Base-by-base conservation (phyloP, 1,140 invertebrate genomes). In the Eupeodes corollae region DNA sequence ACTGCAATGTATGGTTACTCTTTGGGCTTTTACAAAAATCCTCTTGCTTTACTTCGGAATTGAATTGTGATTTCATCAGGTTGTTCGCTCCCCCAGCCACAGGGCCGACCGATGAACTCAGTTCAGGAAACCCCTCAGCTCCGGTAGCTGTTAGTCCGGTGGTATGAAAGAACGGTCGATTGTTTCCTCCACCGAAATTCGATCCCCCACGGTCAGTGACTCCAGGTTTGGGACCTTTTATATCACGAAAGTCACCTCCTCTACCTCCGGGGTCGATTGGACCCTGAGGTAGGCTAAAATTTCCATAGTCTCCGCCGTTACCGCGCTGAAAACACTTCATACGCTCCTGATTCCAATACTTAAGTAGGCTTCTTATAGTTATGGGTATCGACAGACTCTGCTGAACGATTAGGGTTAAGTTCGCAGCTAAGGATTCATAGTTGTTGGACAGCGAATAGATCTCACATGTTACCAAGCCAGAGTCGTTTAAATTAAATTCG, bases 311-410 rank as follows among this genome's bases (percentile, higher is more conserved):
- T 67, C 30, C 42, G 30, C 46, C 18, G n/a, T 44, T 50, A 38
- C 62, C 69, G 11, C 68, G 71, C 56, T 74, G 72, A 44, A 72
- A 56, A 37, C 72, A 73, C 42, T 74, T 71, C 47, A 72, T 62
- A 30, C 70, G 70, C 50, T 76, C 75, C 8, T 73, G 63, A 52
- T 78, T 71, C 79, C 78, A 82, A 50, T 78, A 79, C 49, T 77
- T 75, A 6, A 88, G 75, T 8, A 90, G 68, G 3, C 82, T 77
- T 51, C 86, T 74, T 10, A 77, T 72, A 3, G 91, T 91, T 15
- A 95, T 76, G 5, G 93, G 93, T 62, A 97, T 90, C 13, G 91
- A 95, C 50, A 92, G 75, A 54, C 83, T 91, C 53, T 86, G 84
- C 61, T 94, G 90, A 46, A 94, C 75, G n/a, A 93, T 86, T 64